Percentiles rank a stretch among this genome's conserved stretches.
phyloP scores from a whole-genome alignment of 2,888 invertebrate genomes.

The Eupithecia vulgata region DNA sequence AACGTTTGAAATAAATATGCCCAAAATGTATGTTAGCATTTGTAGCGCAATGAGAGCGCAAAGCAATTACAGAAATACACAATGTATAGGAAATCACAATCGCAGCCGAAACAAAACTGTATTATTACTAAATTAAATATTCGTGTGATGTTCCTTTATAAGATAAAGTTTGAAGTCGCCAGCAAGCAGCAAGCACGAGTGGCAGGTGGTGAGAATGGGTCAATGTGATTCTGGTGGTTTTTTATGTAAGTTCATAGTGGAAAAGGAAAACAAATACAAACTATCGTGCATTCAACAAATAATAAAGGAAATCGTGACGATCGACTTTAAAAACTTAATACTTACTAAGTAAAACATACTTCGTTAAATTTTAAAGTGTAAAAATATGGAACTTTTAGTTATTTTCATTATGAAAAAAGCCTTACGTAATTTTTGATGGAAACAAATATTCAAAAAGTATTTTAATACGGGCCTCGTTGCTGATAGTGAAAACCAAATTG shows the following conservation, averaged over 20 bases:
- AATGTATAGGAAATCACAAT: neutral
- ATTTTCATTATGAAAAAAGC: neutral
- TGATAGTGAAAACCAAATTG: neutral
- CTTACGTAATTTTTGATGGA: neutral
- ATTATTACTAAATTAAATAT: constrained; percentile 18
- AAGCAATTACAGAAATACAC: neutral
- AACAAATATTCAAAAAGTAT: neutral
- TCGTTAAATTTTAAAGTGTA: neutral
- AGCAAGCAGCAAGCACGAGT: too few relatives aligned
- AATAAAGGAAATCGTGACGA: neutral
- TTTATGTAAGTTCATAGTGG: too few relatives aligned
- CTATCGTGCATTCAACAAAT: neutral
- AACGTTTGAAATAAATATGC: neutral
- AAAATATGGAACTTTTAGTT: neutral
- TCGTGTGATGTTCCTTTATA: neutral
- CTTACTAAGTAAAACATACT: neutral
- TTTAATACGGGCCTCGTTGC: neutral
- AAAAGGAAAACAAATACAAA: neutral
- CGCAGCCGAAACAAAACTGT: neutral
- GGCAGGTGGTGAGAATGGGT: too few relatives aligned
- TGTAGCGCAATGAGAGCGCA: neutral
- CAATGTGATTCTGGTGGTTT: too few relatives aligned
- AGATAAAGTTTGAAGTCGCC: constrained; percentile 32
- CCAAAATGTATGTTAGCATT: neutral
- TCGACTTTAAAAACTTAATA: neutral